Evolutionary conservation across 2,797 vertebrate species (phyloP).

Genomic region (Melanotaenia trifasciata): DNA sequence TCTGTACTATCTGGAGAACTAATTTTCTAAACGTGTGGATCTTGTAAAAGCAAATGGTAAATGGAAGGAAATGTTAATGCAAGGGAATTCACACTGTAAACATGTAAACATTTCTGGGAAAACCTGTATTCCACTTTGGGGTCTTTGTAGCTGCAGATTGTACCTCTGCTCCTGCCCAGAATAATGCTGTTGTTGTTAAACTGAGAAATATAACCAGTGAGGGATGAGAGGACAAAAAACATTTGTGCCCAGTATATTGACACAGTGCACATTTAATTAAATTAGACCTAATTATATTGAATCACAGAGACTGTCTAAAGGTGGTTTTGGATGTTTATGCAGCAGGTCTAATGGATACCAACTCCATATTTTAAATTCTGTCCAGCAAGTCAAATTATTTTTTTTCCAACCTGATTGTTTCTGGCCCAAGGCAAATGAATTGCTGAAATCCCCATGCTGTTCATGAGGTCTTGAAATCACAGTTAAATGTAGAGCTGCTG

Average conservation of each 20-base stretch:
- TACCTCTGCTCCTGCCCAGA: too few relatives aligned
- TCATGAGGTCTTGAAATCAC: conserved; percentile 42
- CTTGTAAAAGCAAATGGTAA: not conserved
- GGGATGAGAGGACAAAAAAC: too few relatives aligned
- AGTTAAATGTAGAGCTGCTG: conserved; percentile 33
- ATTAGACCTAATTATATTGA: not conserved
- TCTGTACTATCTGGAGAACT: not conserved
- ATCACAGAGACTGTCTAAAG: conserved; percentile 3
- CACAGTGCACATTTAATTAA: conserved; percentile 2
- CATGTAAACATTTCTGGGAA: not conserved
- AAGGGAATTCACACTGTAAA: too few relatives aligned
- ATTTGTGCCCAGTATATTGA: too few relatives aligned
- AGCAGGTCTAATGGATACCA: conserved; percentile 4
- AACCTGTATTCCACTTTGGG: not conserved
- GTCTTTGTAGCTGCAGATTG: too few relatives aligned
- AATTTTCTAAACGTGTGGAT: not conserved
- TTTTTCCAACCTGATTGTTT: conserved; percentile 38
- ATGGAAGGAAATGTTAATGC: too few relatives aligned
- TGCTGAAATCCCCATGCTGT: conserved; percentile 35
- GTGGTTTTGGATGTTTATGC: not conserved
- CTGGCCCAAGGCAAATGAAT: conserved; percentile 41
- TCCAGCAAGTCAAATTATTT: conserved; percentile 23
- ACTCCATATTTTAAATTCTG: conserved; percentile 37
- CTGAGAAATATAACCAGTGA: not conserved
- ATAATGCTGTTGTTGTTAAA: too few relatives aligned